Evolutionary conservation across 2,797 vertebrate genomes (phyloP), one percentile per base, ranked within the genome.

Genomic region (Leptatherina wallacei): DNA sequence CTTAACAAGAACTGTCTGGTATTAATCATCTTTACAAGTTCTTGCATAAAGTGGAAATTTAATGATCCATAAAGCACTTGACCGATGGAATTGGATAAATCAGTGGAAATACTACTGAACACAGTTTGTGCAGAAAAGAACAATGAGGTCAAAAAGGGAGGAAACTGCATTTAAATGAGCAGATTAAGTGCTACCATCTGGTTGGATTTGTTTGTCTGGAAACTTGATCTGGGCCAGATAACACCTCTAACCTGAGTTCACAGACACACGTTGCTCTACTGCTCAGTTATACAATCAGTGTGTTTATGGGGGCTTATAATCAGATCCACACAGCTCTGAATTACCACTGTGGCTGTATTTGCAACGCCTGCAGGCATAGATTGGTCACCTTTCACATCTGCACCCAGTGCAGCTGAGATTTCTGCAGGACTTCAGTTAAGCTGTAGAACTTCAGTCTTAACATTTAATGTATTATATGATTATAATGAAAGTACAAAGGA

Each of bases 171-270:
- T 60, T 44, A 47, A 75, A 77, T 72, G 18, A 71, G 51, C 11
- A 22, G 13, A 77, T 65, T 14, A 80, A 54, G 22, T 42, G 51
- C n/a, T 13, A 29, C 65, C 55, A 36, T 63, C 47, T 77, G 67
- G 58, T 69, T 77, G 38, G 62, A 77, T 71, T 57, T 10, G 24
- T 29, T 51, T 40, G 33, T 74, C 18, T 75, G 51, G 72, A 78
- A 78, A 84, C 58, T 35, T 73, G 78, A 80, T 75, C 69, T 57
- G 75, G 36, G 71, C n/a, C 54, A 60, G 77, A 73, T 61, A 73
- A 65, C 61, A 77, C 49, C 30, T 71, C 78, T 51, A 69, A 44
- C 49, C 49, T 57, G 77, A 75, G 75, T 69, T 71, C 71, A 79
- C 42, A 57, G 84, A 81, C 77, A 79, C 55, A 85, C 52, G 52